phyloP scores from a whole-genome alignment of 2,888 invertebrate genomes.

The Perdita meconis region DNA sequence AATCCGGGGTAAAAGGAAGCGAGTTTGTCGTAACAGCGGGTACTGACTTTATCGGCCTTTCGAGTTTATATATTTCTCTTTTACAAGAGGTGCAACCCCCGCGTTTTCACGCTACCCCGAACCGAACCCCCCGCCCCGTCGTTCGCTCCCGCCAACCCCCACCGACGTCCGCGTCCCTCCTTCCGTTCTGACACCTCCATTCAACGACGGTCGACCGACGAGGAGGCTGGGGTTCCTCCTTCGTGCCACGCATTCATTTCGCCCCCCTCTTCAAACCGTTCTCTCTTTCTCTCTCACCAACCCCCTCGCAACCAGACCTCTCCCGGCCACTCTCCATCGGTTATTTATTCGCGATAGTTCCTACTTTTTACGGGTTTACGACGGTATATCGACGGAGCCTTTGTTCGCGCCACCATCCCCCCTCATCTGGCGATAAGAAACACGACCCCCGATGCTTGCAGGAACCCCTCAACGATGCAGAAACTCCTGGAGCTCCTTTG shows the following conservation, averaged over 20 bases:
- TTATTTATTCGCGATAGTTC: slow-evolving; percentile 74
- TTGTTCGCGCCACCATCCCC: slow-evolving; percentile 46
- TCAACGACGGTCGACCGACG: slow-evolving; percentile 54
- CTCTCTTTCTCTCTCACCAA: slow-evolving; percentile 14
- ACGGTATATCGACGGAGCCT: slow-evolving; percentile 54
- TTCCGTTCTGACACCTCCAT: slow-evolving; percentile 60
- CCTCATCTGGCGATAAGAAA: slow-evolving; percentile 47
- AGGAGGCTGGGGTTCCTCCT: slow-evolving; percentile 41
- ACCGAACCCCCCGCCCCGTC: slow-evolving; percentile 37
- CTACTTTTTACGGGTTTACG: slow-evolving; percentile 60
- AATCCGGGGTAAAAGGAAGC: slow-evolving; percentile 59
- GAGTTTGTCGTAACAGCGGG: slow-evolving; percentile 69
- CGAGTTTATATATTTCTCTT: slow-evolving; percentile 72
- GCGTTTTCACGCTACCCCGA: slow-evolving; percentile 70
- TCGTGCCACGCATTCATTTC: slow-evolving; percentile 67
- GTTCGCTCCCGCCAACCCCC: background rate
- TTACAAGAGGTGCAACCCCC: slow-evolving; percentile 69
- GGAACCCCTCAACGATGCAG: slow-evolving; percentile 12
- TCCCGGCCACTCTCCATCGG: slow-evolving; percentile 56
- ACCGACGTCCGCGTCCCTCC: slow-evolving; percentile 4
- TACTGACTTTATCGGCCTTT: slow-evolving; percentile 71
- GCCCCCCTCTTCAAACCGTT: slow-evolving; percentile 25
- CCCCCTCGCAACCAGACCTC: slow-evolving; percentile 48
- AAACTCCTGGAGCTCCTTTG: slow-evolving; percentile 29
- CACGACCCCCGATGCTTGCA: slow-evolving; percentile 15